Conservation (phyloP, 2,888 invertebrate species). For the Autographa gamma region DNA sequence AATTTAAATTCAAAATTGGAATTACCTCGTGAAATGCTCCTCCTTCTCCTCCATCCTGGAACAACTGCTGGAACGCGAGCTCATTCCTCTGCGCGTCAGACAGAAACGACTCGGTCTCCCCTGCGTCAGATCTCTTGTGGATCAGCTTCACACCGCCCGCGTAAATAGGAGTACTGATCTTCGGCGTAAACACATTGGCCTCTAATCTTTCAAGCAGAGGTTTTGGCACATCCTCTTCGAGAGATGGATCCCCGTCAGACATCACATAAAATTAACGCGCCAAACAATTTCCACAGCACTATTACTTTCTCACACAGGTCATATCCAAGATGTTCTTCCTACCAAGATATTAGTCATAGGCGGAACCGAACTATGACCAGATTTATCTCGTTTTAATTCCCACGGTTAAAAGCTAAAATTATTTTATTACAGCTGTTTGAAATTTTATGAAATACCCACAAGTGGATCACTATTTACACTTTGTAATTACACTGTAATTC, state of each 20-base stretch:
- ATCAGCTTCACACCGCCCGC: slow-evolving; percentile 80
- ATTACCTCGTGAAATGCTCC: slow-evolving; percentile 78
- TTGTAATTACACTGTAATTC: slow-evolving; percentile 12
- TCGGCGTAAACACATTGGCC: slow-evolving; percentile 85
- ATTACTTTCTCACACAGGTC: slow-evolving; percentile 39
- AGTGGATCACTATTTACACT: slow-evolving; percentile 5
- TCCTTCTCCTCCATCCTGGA: slow-evolving; percentile 82
- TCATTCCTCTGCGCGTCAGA: slow-evolving; percentile 84
- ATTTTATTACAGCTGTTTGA: slow-evolving; percentile 1
- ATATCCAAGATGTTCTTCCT: slow-evolving; percentile 47
- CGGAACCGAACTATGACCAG: slow-evolving; percentile 42
- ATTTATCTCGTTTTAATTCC: slow-evolving; percentile 47
- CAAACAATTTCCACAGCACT: slow-evolving; percentile 44
- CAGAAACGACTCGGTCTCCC: slow-evolving; percentile 81
- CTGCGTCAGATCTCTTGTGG: slow-evolving; percentile 78
- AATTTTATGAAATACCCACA: slow-evolving; percentile 12
- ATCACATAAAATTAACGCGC: slow-evolving; percentile 73
- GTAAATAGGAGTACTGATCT: slow-evolving; percentile 83
- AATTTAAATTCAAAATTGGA: slow-evolving; percentile 14
- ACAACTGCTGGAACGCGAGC: slow-evolving; percentile 81
- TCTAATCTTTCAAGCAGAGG: slow-evolving; percentile 78
- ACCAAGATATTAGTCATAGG: slow-evolving; percentile 60
- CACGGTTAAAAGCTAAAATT: slow-evolving; percentile 20
- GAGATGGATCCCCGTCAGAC: slow-evolving; percentile 88
- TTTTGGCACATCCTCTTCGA: slow-evolving; percentile 85